Evolutionary conservation across 2,113 vertebrate species (phyloP).

Genomic region (Passer montanus): DNA sequence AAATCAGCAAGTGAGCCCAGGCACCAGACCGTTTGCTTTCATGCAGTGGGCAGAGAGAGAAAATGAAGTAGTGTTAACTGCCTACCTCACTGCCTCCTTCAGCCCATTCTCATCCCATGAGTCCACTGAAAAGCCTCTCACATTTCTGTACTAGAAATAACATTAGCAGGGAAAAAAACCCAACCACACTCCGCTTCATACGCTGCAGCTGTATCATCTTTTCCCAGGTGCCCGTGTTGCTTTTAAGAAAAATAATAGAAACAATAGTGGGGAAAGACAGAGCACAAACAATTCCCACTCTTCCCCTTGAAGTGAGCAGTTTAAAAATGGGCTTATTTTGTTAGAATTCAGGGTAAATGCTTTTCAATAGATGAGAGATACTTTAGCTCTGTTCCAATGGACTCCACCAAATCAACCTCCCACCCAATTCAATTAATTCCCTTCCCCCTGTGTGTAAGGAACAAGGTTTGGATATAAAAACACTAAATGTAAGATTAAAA

Average conservation of each 20-base stretch:
- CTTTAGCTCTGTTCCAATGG: slow-evolving; percentile 38
- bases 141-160: neutral
- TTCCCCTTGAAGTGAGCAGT: slow-evolving; percentile 36
- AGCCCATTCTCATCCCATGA: neutral
- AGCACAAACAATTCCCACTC: slow-evolving; percentile 48
- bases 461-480: slow-evolving; percentile 67
- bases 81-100: neutral
- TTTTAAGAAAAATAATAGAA: slow-evolving; percentile 47
- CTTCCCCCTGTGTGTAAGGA: slow-evolving; percentile 45
- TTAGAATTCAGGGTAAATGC: slow-evolving; percentile 55
- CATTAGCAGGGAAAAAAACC: neutral
- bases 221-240: slow-evolving; percentile 37
- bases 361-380: slow-evolving; percentile 52
- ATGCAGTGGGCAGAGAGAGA: neutral
- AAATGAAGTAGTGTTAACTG: neutral
- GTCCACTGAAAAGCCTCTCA: neutral
- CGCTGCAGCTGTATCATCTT: neutral
- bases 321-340: slow-evolving; percentile 64
- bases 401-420: slow-evolving; percentile 64
- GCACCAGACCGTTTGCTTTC: neutral
- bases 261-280: neutral
- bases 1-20: neutral
- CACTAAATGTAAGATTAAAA: slow-evolving; percentile 66
- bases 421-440: slow-evolving; percentile 73
- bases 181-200: neutral